Base-by-base conservation (phyloP, 2,888 invertebrate genomes). In the Dichetophora obliterata region DNA sequence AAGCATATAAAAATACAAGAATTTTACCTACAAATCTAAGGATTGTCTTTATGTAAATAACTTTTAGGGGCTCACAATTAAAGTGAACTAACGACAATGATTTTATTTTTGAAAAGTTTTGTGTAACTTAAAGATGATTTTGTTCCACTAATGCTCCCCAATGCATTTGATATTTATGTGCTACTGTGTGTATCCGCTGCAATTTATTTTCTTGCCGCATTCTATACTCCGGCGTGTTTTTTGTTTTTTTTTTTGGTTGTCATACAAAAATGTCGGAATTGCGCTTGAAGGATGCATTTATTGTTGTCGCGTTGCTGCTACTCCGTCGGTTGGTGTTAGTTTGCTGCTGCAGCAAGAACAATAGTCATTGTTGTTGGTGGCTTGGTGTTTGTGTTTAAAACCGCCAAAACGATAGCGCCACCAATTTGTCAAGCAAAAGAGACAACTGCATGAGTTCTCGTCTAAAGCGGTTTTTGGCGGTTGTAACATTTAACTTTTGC, bases 111-210 rank as follows among this genome's bases (percentile, higher is more conserved):
- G 6, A 37, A 5, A 37, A 1, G 3, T 27, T 14, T 59, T 31
- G 3, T 11, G 1, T 16, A 59, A 14, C 9, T 48, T 11, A 48
- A 19, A 22, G 37, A 11, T 3, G n/a, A 43, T 31, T 66, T 54
- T 74, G 66, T 22, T 22, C 65, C 74, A 66, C 66, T 65, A 37
- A 57, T 66, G 48, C 66, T 76, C 43, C 48, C 9, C 71, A 82
- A 82, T 81, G 84, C 86, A 86, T 85, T 85, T 85, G 84, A 85
- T 85, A 86, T 86, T 86, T 85, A 86, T 85, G 86, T 80, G 81
- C 43, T 43, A 14, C 80, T 80, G 82, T 84, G 83, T 82, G 86
- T 84, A 84, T 84, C 81, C 81, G 82, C 75, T 82, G 84, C 86
- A 86, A 86, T 85, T 85, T 84, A 84, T 86, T 85, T 84, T 80